Conservation (phyloP, 2,888 invertebrate species). For the Germaria angustata region DNA sequence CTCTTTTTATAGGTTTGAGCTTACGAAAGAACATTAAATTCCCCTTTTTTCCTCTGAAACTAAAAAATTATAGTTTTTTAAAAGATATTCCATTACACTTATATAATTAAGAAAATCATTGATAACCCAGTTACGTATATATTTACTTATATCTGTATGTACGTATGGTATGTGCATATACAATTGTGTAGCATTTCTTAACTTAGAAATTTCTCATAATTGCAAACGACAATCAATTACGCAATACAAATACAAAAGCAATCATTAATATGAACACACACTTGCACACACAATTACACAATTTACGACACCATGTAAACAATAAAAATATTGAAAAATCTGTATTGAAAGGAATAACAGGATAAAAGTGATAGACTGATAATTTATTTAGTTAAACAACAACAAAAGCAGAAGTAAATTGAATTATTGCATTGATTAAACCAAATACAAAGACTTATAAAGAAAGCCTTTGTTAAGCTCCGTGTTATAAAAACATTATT, state of each 20-base stretch:
- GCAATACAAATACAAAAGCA: slow-evolving; percentile 1
- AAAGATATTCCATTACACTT: too few species aligned
- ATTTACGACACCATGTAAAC: neutral
- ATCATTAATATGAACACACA: neutral
- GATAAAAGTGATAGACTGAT: neutral
- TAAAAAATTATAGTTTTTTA: too few species aligned
- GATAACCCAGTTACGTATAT: too few species aligned
- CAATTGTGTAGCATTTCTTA: too few species aligned
- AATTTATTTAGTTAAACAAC: neutral
- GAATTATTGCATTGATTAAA: neutral
- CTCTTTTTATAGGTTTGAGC: too few species aligned
- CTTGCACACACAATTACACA: neutral
- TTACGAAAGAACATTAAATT: too few species aligned
- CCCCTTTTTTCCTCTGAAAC: too few species aligned
- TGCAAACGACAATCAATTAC: slow-evolving; percentile 42
- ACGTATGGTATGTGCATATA: too few species aligned
- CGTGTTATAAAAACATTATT: neutral
- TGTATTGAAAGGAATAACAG: neutral
- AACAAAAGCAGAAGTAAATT: neutral
- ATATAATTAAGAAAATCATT: too few species aligned
- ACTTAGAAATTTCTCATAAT: slow-evolving; percentile 37
- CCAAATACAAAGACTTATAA: neutral
- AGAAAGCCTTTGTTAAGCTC: neutral
- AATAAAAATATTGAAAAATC: neutral
- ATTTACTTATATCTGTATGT: too few species aligned